Base-by-base conservation (phyloP, 2,797 vertebrate genomes). In the Sebastes ruberrimus region DNA sequence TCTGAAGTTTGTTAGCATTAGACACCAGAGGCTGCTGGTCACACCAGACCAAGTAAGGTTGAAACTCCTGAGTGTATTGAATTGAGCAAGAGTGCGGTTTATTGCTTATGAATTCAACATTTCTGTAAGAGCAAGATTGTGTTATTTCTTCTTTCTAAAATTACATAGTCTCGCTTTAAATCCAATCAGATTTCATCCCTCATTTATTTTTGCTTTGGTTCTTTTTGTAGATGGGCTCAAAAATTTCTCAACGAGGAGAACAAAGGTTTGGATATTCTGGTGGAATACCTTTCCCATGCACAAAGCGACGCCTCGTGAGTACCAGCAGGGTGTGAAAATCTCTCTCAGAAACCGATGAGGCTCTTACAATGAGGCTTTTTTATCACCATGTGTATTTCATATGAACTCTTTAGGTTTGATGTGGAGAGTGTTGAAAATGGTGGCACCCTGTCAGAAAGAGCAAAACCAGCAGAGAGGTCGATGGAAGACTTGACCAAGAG, bases 241-340 rank as follows among this genome's bases (percentile, higher is more conserved):
- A 98, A 99, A 86, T 99, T 99, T 86, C 97, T 99, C 73, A 97
- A 96, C 2, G 97, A 98, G 74, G 96, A 98, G 82, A 99, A 99
- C 86, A 97, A 96, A 13, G 98, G 98, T 56, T 90, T 99, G 92
- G 97, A 99, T 0, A 96, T 98, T 65, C 93, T 99, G 81, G 97
- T 99, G 65, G 97, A 99, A 53, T 99, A 99, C 81, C 94, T 99
- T 52, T 96, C 98, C 70, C 96, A 97, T 0, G 97, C 98, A 66
- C 98, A 99, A 90, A 97, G 96, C 69, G 96, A 97, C 0, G 95
- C 95, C 70, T 89, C 95, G 98, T 99, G 95, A 78, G 98, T 94
- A 79, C 4, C 27, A 49, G 46, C 42, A 61, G 10, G 16, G 3
- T 60, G 9, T 46, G 4, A 49, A 16, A 56, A n/a, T 8, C 1